Base-by-base conservation (phyloP, 2,888 invertebrate species). In the Melinaea marsaeus region DNA sequence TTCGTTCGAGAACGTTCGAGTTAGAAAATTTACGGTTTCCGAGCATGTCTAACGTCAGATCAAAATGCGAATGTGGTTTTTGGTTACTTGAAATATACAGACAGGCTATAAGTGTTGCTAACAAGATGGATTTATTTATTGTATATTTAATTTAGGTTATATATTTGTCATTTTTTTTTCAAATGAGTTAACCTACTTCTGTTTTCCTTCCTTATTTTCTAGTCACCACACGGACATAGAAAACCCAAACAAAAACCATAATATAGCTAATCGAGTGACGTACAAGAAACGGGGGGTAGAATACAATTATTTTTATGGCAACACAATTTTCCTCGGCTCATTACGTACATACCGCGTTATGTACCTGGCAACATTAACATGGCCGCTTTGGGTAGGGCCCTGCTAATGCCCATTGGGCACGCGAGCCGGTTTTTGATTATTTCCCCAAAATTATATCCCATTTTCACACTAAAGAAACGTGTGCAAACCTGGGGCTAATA, bases 281-380 rank as follows among this genome's bases (percentile, higher is more conserved):
- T 66, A 70, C 61, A 65, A 70, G 71, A 66, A 71, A 63, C 63
- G 60, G 64, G 79, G 79, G 84, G 82, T 80, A 81, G 84, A 88
- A 86, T 83, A 83, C 87, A 85, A 88, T 89, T 90, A 90, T 88
- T 90, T 90, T 90, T 90, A 90, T 89, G 83, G 90, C 88, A 87
- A 88, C 90, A 89, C 89, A 88, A 90, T 90, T 90, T 89, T 88
- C 88, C 85, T 80, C 82, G 86, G 88, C 86, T 90, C 90, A 90
- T 90, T 90, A 90, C 88, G 84, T 87, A 86, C 87, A 85, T 83
- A 87, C 86, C 81, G 81, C 81, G 83, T 51, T 51, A 79, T 86
- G 84, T 80, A 80, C 76, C 86, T 85, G 85, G 88, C 84, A 85
- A 85, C 89, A 90, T 90, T 89, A 90, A 88, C 88, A 86, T 88